A percentile compares a stretch with the other conserved stretches of the same genome.
These are phyloP conservation scores for Ailurus styani DNA, from an alignment of 2,113 vertebrate species.

Conservation along the genomic window DNA sequence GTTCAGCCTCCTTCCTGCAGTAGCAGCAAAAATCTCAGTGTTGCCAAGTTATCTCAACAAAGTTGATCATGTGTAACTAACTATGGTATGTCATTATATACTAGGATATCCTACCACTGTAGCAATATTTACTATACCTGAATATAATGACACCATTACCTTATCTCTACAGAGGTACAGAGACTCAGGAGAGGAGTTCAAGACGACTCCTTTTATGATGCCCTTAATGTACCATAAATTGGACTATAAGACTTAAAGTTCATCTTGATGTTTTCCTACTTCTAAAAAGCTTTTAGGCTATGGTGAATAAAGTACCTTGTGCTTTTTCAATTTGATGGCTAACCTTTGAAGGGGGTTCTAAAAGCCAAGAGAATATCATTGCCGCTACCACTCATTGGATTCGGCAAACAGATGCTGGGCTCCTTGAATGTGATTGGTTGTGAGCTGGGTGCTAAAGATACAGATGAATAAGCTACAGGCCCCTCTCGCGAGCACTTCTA, in stretches of 20 bases:
- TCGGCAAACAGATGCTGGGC: background rate
- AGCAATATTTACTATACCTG: background rate
- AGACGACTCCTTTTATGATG: conserved; percentile 18
- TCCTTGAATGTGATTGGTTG: background rate
- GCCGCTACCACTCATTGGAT: background rate
- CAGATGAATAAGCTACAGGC: background rate
- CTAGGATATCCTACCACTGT: background rate
- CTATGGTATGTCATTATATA: background rate
- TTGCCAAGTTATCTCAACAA: background rate
- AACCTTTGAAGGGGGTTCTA: background rate
- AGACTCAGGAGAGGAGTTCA: background rate
- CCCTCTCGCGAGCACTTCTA: background rate
- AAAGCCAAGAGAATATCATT: background rate
- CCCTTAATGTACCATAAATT: conserved; percentile 31
- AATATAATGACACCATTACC: background rate
- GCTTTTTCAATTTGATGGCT: background rate
- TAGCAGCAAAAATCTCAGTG: background rate
- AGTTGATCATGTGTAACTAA: background rate
- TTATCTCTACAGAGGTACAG: background rate
- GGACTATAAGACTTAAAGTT: conserved; percentile 25
- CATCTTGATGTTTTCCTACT: conserved; percentile 10
- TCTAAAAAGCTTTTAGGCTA: conserved; percentile 28
- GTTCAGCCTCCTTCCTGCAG: background rate
- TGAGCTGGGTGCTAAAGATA: background rate
- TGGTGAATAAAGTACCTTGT: background rate